A percentile compares a stretch with the other conserved stretches of the same genome.
Evolutionary conservation across 2,113 vertebrate genomes (phyloP).

Genomic region (Microtus ochrogaster): DNA sequence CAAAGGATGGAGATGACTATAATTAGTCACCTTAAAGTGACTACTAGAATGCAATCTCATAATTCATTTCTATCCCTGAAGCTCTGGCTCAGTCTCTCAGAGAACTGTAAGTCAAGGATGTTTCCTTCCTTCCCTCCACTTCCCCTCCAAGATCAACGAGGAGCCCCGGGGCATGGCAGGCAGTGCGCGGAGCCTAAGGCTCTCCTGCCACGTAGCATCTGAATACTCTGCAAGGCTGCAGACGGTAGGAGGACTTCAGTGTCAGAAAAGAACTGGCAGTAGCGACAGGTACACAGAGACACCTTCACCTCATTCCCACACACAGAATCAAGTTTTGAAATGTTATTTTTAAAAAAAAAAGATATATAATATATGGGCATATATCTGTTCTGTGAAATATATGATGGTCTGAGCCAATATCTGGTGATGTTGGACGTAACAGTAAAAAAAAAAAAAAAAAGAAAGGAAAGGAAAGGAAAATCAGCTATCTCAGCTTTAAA

Average conservation of each 20-base stretch:
- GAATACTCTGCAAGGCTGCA: not conserved
- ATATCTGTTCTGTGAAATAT: no score
- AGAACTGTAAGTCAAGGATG: not conserved
- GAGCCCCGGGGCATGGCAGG: rapidly evolving
- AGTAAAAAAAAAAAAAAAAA: no score
- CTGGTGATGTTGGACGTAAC: no score
- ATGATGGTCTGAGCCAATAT: no score
- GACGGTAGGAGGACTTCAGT: not conserved
- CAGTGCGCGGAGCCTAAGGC: not conserved
- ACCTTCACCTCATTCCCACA: not conserved
- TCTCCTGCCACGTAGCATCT: not conserved
- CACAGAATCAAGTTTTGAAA: not conserved
- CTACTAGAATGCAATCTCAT: slow-evolving; percentile 57
- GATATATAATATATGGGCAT: no score
- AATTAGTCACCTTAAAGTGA: slow-evolving; percentile 70
- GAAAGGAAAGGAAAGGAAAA: no score
- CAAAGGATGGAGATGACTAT: slow-evolving; percentile 54
- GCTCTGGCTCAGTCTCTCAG: slow-evolving; percentile 42
- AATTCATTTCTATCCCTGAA: slow-evolving; percentile 65
- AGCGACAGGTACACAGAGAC: not conserved
- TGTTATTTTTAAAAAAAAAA: no score
- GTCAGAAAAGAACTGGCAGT: not conserved
- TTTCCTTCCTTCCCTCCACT: not conserved
- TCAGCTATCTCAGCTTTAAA: not conserved
- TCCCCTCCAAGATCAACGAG: not conserved